Conservation (phyloP, 2,888 invertebrate genomes). For the Sepioteuthis lessoniana region DNA sequence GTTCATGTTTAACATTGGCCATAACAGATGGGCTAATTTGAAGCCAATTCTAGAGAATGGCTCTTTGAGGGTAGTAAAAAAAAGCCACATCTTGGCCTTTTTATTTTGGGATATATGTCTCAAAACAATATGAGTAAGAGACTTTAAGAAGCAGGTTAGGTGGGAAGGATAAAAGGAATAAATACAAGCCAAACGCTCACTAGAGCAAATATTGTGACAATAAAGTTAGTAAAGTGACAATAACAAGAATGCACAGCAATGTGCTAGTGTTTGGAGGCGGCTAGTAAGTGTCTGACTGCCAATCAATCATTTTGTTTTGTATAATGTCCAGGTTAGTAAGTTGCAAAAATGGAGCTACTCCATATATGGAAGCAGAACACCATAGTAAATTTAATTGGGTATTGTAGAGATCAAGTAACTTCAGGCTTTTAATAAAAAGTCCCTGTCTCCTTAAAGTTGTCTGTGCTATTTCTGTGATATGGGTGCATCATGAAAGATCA, state of each 20-base stretch:
- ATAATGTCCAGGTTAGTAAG: too few relatives aligned
- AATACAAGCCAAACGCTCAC: slow-evolving; percentile 33
- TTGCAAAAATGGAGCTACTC: too few relatives aligned
- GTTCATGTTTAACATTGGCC: neutral
- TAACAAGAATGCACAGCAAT: neutral
- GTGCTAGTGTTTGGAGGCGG: neutral
- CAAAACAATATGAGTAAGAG: neutral
- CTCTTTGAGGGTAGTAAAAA: neutral
- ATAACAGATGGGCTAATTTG: neutral
- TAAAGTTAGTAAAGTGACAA: slow-evolving; percentile 20
- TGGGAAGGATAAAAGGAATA: neutral
- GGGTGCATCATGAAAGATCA: neutral
- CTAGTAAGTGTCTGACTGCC: neutral
- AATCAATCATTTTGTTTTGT: neutral
- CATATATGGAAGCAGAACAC: neutral
- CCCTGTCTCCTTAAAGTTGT: neutral
- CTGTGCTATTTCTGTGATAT: neutral
- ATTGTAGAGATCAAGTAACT: neutral
- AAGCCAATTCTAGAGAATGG: neutral
- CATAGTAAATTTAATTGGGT: neutral
- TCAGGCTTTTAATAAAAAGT: neutral
- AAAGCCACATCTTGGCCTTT: neutral
- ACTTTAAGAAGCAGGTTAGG: neutral
- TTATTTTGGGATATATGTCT: neutral
- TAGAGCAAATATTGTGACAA: neutral